Evolutionary conservation across 2,113 vertebrate species (phyloP), one percentile per base, ranked within the genome.

Genomic region (Eclectus roratus): DNA sequence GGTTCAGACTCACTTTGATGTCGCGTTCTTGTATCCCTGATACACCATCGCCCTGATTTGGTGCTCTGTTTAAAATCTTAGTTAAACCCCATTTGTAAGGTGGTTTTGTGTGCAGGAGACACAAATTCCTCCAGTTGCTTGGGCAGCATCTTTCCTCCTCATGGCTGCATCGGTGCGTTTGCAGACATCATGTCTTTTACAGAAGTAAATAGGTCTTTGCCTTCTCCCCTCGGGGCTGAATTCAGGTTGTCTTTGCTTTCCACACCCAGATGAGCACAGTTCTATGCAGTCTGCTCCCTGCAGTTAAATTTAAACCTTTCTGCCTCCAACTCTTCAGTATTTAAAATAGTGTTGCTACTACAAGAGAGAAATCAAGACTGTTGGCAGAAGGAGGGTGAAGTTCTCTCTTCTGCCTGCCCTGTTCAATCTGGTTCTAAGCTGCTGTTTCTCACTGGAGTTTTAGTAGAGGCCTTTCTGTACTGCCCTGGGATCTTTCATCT

Each of bases 371-470:
- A 46, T 35, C 14, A 47, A 10, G 46, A 21, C 8, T 29, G 13
- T 64, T 60, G 55, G 46, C 17, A 60, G 61, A 37, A 76, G 21
- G 7, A 33, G 13, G 1, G 17, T 72, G 55, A 69, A 33, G 19
- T 55, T 80, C n/a, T 68, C 12, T 46, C 56, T 55, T 39, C 65
- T 60, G 31, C 46, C 63, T 82, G 52, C 31, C 41, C n/a, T 19
- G 7, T 8, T 43, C 50, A 13, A 9, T 29, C 84, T 76, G 71
- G 5, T 46, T 94, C 66, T 74, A 13, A 13, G 46, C 60, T 66
- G 79, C 74, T 77, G 23, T 66, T 82, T 88, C 71, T 91, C 71
- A 29, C 4, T 46, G 71, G n/a, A 20, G 60, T 80, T 94, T 93
- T 44, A 11, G 4, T 8, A 6, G 53, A 52, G 56, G 66, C 46